Base-by-base conservation (phyloP, 2,888 invertebrate genomes). In the Furcula furcula region DNA sequence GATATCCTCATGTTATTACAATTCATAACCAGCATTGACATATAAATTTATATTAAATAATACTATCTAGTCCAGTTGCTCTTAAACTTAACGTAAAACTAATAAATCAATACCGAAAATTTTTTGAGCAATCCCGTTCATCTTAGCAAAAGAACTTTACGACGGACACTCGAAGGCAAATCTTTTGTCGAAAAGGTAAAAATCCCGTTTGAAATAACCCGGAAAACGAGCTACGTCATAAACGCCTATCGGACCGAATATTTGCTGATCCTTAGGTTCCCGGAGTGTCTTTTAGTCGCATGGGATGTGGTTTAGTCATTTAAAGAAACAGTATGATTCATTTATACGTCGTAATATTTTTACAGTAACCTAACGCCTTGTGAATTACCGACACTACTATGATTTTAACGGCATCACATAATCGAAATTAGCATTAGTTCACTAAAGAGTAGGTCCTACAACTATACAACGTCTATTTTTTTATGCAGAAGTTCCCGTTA, bases 161-260 rank as follows among this genome's bases (percentile, higher is more conserved):
- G 39, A 37, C 21, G n/a, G 40, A 33, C 36, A 36, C 21, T 36
- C 16, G 27, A 33, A 55, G 18, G 42, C 37, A 53, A 55, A 57
- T 55, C 47, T 55, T 51, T 52, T 52, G 40, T 44, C 26, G 31
- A 42, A 55, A 55, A 56, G 43, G 43, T 55, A 52, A 48, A 55
- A 55, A 50, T 40, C 40, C 16, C 20, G 31, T 45, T 50, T 43
- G 52, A 50, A 50, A 61, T 50, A 50, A 44, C 49, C 55, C 47
- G 52, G 48, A 48, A 55, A 57, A 61, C 42, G 50, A 46, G 42
- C 46, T 31, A 31, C 31, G 51, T 50, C 49, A 50, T 55, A 55
- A 52, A 55, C 49, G 46, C 38, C 38, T 41, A 34, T 29, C 31
- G 20, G 31, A 22, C 43, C 58, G 61, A 50, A 59, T 51, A 57